Evolutionary conservation across 2,113 vertebrate genomes (phyloP).

Genomic region (Furnarius figulus): DNA sequence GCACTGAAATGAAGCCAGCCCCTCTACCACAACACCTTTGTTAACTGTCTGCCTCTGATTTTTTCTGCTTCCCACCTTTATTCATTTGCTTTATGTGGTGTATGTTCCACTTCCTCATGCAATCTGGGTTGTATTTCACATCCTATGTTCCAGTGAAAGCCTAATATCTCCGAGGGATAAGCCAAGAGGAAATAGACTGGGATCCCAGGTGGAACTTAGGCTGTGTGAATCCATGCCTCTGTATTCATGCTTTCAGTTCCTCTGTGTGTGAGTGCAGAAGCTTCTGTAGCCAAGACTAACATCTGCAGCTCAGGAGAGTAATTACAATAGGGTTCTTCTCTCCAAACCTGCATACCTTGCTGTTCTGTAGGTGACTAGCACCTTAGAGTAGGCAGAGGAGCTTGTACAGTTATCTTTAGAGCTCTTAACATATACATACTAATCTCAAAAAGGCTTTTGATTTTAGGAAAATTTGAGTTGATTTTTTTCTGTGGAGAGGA

Average conservation of each 20-base stretch:
- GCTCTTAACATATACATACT: background rate
- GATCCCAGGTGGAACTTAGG: background rate
- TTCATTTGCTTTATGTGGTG: background rate
- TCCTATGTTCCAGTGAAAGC: background rate
- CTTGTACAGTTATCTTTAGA: background rate
- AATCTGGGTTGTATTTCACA: background rate
- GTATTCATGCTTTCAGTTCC: background rate
- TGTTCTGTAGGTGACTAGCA: background rate
- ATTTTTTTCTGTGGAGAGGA: background rate
- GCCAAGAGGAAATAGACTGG: background rate
- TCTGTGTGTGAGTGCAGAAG: background rate
- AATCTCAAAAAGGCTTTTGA: background rate
- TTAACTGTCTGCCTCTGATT: background rate
- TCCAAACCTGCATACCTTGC: background rate
- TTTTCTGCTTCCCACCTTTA: background rate
- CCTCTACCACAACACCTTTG: background rate
- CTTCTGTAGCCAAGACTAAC: background rate
- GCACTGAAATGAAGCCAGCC: background rate
- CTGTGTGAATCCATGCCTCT: background rate
- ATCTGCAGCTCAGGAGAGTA: background rate
- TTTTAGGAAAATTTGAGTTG: background rate
- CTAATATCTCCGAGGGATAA: background rate
- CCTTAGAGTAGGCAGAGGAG: background rate
- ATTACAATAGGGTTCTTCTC: background rate
- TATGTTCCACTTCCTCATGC: background rate